Percentiles rank a stretch among this genome's conserved stretches.
These are phyloP conservation scores for Drosophila borborema DNA, from an alignment of 2,888 invertebrate genomes.

Conservation along the genomic window DNA sequence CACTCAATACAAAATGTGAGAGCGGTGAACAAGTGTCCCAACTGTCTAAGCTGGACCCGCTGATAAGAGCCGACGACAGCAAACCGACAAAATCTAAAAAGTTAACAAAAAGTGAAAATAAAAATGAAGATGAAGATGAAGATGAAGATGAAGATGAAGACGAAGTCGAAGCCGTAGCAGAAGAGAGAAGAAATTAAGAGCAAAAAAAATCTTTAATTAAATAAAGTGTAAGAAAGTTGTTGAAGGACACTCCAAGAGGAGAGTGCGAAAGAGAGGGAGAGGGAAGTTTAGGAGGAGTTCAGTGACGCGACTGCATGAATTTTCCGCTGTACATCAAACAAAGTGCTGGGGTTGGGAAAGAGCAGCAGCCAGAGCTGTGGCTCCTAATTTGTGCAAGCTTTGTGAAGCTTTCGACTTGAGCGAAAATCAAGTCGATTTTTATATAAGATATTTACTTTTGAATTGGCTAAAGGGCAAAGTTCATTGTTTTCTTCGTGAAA, in stretches of 20 bases:
- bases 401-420: slow-evolving; percentile 28
- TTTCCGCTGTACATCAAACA: slow-evolving; percentile 47
- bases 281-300: slow-evolving; percentile 7
- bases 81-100: slow-evolving; percentile 48
- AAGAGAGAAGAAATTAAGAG: slow-evolving; percentile 26
- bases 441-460: slow-evolving; percentile 62
- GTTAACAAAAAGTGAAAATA: slow-evolving; percentile 15
- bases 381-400: slow-evolving; percentile 48
- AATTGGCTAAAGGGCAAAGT: slow-evolving; percentile 54
- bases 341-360: slow-evolving; percentile 9
- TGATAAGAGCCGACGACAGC: slow-evolving; percentile 66
- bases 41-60: slow-evolving; percentile 63
- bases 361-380: background rate
- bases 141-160: background rate
- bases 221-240: slow-evolving; percentile 77
- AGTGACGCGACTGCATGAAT: slow-evolving; percentile 37
- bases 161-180: too few relatives aligned
- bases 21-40: slow-evolving; percentile 74
- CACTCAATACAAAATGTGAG: slow-evolving; percentile 61
- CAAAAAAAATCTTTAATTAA: slow-evolving; percentile 74
- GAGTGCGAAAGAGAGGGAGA: slow-evolving; percentile 7
- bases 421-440: slow-evolving; percentile 65
- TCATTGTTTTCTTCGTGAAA: slow-evolving; percentile 52
- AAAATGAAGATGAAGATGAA: slow-evolving; percentile 1
- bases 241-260: slow-evolving; percentile 60